Evolutionary conservation across 2,797 vertebrate genomes (phyloP), one percentile per base, ranked within the genome.

Genomic region (Amazona ochrocephala): DNA sequence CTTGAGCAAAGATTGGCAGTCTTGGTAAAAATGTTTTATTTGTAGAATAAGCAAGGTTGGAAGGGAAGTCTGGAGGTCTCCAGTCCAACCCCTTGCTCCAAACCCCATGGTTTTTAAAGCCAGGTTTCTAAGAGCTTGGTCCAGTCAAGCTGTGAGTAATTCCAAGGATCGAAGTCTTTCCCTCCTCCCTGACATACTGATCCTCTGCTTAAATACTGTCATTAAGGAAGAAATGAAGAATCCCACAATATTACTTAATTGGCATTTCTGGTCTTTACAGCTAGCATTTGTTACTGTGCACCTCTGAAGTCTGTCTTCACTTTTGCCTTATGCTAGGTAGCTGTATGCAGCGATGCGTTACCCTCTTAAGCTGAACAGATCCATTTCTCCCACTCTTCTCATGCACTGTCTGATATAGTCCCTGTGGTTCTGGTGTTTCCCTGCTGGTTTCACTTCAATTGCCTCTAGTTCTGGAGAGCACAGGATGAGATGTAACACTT

Each of bases 161-260:
- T 67, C 30, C 11, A 26, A 26, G 51, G 67, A 15, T 42, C 21
- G 9, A 41, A 65, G 32, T 7, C 11, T 27, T 5, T 50, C 13
- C 51, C 6, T 22, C 22, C 11, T 76, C 51, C 12, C 41, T 20
- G 10, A 39, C 26, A 18, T 16, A 10, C 20, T 62, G 22, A 29
- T 41, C 48, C 30, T 39, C 18, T 21, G 37, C 24, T 78, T 27
- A 13, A 50, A 61, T 0, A 4, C 22, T 30, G 29, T 11, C 4
- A 2, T 7, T 24, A 15, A 41, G 24, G 12, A 64, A 71, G 32
- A 34, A 65, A 44, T 18, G 4, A 24, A n/a, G 29, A 26, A 11
- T 0, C 3, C 5, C 22, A 17, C 2, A 2, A 5, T 22, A 50
- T 3, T 21, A 32, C 8, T n/a, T 58, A 47, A 7, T 19, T 41